phyloP scores from a whole-genome alignment of 2,797 vertebrate species.

The Gymnothorax javanicus region DNA sequence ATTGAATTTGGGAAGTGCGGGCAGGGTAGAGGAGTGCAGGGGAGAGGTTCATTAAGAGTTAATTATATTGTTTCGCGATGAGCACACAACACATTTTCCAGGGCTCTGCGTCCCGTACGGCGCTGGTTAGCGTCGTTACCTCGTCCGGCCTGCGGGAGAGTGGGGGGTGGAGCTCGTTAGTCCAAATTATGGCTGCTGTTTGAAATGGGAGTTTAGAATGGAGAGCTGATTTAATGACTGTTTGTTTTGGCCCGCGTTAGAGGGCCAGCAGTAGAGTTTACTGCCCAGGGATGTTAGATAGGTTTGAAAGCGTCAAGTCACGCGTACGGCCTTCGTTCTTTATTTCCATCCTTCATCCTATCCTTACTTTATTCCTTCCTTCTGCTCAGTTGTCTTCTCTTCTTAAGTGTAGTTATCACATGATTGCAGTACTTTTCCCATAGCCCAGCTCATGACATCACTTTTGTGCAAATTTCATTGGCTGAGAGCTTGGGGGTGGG shows the following conservation, averaged over 20 bases:
- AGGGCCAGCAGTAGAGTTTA: constrained; percentile 26
- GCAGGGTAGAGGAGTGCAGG: constrained; percentile 55
- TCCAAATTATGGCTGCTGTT: constrained; percentile 61
- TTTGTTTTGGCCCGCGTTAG: constrained; percentile 60
- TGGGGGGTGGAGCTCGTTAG: constrained; percentile 62
- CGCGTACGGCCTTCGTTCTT: constrained; percentile 27
- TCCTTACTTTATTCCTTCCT: background rate
- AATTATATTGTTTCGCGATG: constrained; percentile 83
- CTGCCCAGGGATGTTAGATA: background rate
- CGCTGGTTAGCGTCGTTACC: constrained; percentile 62
- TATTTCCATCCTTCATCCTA: background rate
- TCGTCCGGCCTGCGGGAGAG: constrained; percentile 53
- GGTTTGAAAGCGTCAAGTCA: constrained; percentile 39
- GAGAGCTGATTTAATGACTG: constrained; percentile 59
- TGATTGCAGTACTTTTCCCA: too few species aligned
- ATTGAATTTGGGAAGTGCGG: constrained; percentile 77
- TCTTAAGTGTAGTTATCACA: background rate
- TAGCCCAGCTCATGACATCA: too few species aligned
- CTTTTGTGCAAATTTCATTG: too few species aligned
- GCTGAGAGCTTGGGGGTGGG: too few species aligned
- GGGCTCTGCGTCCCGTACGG: constrained; percentile 62
- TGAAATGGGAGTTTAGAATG: constrained; percentile 61
- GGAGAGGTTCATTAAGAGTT: constrained; percentile 86
- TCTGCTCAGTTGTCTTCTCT: background rate
- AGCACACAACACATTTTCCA: constrained; percentile 70